Evolutionary conservation across 2,113 vertebrate genomes (phyloP), one percentile per base, ranked within the genome.

Genomic region (Nyctibius bracteatus): DNA sequence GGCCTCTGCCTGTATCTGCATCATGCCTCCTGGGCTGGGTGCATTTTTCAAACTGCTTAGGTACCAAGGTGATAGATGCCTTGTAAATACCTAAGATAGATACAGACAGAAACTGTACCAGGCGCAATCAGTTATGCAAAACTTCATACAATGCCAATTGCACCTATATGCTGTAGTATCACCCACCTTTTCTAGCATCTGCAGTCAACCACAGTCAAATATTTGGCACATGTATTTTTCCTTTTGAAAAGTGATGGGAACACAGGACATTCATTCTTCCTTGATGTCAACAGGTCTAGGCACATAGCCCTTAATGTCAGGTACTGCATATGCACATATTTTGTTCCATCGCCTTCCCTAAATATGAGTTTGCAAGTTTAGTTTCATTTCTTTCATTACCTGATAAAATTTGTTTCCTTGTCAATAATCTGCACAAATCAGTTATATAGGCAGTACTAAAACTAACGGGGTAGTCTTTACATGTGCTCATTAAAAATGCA

Each of bases 101-200:
- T 96, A 97, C 95, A 97, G 96, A 97, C 94, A 97, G 94, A 97
- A 97, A 97, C 96, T 97, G 94, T 96, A 95, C 97, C 94, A 95
- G 87, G 94, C 30, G 22, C 89, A 44, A 90, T n/a, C 77, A 70
- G 61, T 97, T 94, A 97, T 52, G 94, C 86, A 97, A 92, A 96
- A 94, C 92, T 95, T 86, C 82, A 94, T 75, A 95, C 82, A 87
- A 82, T 88, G 88, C 95, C 91, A 93, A 90, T 18, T 88, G 96
- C 77, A 94, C 87, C 93, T 95, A 67, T 3, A 67, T 57, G 81
- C 72, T 81, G 82, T 81, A 95, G 83, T 21, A 87, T 97, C 94
- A 97, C 91, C 95, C 94, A 96, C 91, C 93, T 97, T 94, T 72
- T 96, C 92, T 91, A 96, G 90, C 91, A 96, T 94, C 86, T 95